phyloP scores from a whole-genome alignment of 2,797 vertebrate species.

The Schizothorax lantsangensis region DNA sequence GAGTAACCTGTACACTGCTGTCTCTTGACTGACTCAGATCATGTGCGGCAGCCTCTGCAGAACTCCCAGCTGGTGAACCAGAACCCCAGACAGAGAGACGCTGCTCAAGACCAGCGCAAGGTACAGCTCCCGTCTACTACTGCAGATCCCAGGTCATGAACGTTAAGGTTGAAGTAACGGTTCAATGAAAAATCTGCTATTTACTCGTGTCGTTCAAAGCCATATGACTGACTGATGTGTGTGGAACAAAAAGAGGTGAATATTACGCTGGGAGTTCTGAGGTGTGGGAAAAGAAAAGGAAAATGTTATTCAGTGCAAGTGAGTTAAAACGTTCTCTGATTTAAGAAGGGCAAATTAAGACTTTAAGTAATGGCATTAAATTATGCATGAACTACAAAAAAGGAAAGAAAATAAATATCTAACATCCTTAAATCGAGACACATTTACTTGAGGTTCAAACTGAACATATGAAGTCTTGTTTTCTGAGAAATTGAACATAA shows the following conservation, averaged over 20 bases:
- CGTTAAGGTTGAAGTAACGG: background rate
- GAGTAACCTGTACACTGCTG: background rate
- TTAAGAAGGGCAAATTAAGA: too few species aligned
- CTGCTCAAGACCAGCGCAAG: constrained; percentile 59
- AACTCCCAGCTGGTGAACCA: constrained; percentile 81
- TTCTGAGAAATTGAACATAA: too few species aligned
- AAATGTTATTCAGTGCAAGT: background rate
- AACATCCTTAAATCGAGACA: background rate
- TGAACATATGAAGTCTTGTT: background rate
- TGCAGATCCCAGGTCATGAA: background rate
- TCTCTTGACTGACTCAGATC: constrained; percentile 56
- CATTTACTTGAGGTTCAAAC: background rate
- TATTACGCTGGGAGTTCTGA: background rate
- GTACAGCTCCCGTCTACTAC: constrained; percentile 52
- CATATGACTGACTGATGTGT: background rate
- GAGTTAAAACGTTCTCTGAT: too few species aligned
- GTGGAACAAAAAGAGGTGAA: background rate
- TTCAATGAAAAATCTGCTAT: background rate
- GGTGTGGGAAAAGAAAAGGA: background rate
- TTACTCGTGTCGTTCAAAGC: background rate
- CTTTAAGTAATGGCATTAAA: background rate
- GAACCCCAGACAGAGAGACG: constrained; percentile 66
- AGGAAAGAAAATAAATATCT: background rate
- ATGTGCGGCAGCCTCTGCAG: constrained; percentile 73
- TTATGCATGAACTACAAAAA: too few species aligned